Conservation (phyloP, 2,797 vertebrate species). For the Spinus olivaceus region DNA sequence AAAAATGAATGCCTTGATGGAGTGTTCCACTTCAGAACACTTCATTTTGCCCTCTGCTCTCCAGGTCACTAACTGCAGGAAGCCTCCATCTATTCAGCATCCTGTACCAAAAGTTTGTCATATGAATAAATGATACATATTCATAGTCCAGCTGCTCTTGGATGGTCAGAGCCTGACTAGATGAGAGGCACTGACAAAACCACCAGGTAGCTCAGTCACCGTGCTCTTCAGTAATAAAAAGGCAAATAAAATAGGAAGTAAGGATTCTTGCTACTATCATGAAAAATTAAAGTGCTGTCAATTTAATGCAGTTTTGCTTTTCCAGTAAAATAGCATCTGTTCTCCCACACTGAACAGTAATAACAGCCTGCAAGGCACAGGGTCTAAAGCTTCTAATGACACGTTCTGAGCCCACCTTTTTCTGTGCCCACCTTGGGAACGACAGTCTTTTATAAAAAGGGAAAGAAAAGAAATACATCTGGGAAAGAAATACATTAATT, state of each 20-base stretch:
- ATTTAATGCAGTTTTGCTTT: conserved; percentile 20
- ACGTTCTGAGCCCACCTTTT: neutral
- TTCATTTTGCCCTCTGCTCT: neutral
- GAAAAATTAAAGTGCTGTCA: conserved; percentile 50
- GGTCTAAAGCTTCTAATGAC: conserved; percentile 31
- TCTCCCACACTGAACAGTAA: conserved; percentile 5
- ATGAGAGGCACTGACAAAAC: conserved; percentile 40
- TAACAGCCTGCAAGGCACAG: neutral
- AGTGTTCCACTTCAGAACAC: conserved; percentile 1
- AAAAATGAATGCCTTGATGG: neutral
- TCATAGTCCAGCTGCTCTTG: conserved; percentile 43
- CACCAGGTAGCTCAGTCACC: conserved; percentile 32
- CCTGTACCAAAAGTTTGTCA: conserved; percentile 2
- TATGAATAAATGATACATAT: neutral
- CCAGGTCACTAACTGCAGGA: conserved; percentile 2
- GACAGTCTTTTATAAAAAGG: neutral
- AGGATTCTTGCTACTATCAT: conserved; percentile 1
- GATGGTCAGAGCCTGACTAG: conserved; percentile 3
- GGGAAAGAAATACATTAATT: neutral
- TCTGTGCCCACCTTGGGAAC: neutral
- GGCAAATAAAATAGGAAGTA: conserved; percentile 46
- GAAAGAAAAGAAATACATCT: neutral
- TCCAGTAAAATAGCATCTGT: conserved; percentile 24
- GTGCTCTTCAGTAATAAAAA: conserved; percentile 27
- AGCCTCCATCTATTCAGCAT: neutral